phyloP scores from a whole-genome alignment of 1,140 invertebrate genomes.

The Zaprionus vittiger region DNA sequence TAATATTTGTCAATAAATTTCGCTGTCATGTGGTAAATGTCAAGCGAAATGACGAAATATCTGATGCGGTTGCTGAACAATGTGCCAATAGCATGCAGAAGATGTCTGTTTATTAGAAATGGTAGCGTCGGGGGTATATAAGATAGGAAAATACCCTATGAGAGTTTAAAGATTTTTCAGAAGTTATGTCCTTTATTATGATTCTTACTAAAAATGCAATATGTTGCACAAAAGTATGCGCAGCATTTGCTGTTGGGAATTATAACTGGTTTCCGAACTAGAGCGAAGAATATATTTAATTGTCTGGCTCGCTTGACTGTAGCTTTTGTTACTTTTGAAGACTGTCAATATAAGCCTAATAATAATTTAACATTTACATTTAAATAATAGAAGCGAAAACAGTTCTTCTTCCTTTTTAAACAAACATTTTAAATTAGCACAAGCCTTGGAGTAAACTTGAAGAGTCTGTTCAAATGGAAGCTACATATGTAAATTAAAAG shows the following conservation, averaged over 20 bases:
- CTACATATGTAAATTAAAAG: not conserved
- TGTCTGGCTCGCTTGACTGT: not conserved
- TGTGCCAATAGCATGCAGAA: constrained; percentile 11
- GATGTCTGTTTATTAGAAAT: not conserved
- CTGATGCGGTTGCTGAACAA: constrained; percentile 9
- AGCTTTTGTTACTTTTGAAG: too few species aligned
- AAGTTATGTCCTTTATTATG: too few species aligned
- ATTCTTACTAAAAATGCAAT: too few species aligned
- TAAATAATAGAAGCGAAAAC: not conserved
- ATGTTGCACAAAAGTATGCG: too few species aligned
- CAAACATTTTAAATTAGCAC: not conserved
- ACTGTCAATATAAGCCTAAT: too few species aligned
- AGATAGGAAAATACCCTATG: not conserved
- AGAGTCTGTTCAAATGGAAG: not conserved
- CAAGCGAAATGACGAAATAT: constrained; percentile 39
- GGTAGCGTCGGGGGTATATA: not conserved
- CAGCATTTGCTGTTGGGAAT: too few species aligned
- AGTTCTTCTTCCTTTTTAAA: not conserved
- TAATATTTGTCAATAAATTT: constrained; percentile 75
- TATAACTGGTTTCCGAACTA: too few species aligned
- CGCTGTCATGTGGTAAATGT: constrained; percentile 32
- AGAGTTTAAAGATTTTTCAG: too few species aligned
- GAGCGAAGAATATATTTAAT: too few species aligned
- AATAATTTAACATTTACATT: too few species aligned
- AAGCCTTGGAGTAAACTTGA: not conserved